Percentiles rank a stretch among this genome's conserved stretches.
These are phyloP conservation scores for Chydorus sphaericus DNA, from an alignment of 2,888 invertebrate genomes.

Conservation along the genomic window DNA sequence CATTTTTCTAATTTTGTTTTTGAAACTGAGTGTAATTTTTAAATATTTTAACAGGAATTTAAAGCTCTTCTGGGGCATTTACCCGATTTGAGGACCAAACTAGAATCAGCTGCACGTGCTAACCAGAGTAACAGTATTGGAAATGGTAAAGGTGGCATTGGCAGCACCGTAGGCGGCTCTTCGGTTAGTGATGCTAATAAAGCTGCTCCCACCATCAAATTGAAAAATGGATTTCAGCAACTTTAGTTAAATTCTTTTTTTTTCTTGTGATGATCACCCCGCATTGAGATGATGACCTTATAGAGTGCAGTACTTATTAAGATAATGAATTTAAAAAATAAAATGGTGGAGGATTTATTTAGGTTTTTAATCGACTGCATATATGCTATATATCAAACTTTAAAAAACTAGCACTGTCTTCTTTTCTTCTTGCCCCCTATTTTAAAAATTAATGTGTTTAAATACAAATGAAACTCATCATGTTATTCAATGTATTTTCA, in stretches of 20 bases:
- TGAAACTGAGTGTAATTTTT: not conserved
- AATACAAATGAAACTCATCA: too few species aligned
- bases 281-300: not conserved
- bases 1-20: not conserved
- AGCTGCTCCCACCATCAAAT: conserved; percentile 59
- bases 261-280: not conserved
- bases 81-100: conserved; percentile 56
- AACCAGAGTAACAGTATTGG: conserved; percentile 43
- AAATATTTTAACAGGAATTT: conserved; percentile 46
- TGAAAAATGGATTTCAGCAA: conserved; percentile 92
- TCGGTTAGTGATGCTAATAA: conserved; percentile 25
- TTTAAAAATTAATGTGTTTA: too few species aligned
- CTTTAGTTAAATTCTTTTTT: conserved; percentile 34
- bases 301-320: too few species aligned
- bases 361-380: too few species aligned
- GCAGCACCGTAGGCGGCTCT: not conserved
- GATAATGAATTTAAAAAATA: too few species aligned
- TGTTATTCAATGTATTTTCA: too few species aligned
- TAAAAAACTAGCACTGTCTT: too few species aligned
- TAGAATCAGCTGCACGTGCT: conserved; percentile 67
- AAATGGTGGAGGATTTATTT: too few species aligned
- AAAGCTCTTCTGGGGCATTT: conserved; percentile 77
- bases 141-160: not conserved
- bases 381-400: too few species aligned
- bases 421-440: too few species aligned